A percentile compares a stretch with the other conserved stretches of the same genome.
Evolutionary conservation across 2,888 invertebrate species (phyloP).

Genomic region (Drosophila lutescens): DNA sequence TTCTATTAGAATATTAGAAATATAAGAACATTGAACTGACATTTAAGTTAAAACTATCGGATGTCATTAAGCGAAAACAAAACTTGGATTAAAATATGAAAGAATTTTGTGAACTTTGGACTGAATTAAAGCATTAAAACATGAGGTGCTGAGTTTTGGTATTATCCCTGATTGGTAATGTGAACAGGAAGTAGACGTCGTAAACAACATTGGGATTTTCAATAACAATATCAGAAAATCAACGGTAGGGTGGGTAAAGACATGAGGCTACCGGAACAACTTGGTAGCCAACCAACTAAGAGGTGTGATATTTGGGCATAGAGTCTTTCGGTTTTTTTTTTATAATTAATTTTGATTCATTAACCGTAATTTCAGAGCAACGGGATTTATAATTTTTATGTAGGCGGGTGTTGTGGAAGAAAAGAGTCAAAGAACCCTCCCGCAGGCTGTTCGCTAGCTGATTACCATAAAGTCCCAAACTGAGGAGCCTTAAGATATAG

Average conservation of each 20-base stretch:
- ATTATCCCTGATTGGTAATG: slow-evolving; percentile 1
- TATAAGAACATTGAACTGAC: not conserved
- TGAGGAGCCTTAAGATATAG: no score
- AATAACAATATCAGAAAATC: no score
- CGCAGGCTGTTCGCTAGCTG: not conserved
- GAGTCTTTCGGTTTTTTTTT: not conserved
- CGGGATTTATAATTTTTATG: not conserved
- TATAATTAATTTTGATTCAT: not conserved
- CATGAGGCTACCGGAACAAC: not conserved
- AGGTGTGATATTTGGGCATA: not conserved
- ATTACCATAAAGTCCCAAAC: not conserved
- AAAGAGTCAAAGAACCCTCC: slow-evolving; percentile 1
- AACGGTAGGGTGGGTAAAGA: slow-evolving; percentile 1
- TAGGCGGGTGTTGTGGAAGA: not conserved
- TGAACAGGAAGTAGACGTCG: not conserved
- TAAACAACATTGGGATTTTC: not conserved
- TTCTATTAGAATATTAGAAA: not conserved
- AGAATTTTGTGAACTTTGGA: not conserved
- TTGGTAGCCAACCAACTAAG: not conserved
- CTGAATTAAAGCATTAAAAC: not conserved
- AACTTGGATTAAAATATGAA: not conserved
- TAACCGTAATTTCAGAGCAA: not conserved
- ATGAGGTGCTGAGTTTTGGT: not conserved
- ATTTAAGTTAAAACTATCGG: not conserved
- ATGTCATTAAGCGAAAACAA: not conserved